Conservation (phyloP, 2,797 vertebrate species). For the Acanthornis magna region DNA sequence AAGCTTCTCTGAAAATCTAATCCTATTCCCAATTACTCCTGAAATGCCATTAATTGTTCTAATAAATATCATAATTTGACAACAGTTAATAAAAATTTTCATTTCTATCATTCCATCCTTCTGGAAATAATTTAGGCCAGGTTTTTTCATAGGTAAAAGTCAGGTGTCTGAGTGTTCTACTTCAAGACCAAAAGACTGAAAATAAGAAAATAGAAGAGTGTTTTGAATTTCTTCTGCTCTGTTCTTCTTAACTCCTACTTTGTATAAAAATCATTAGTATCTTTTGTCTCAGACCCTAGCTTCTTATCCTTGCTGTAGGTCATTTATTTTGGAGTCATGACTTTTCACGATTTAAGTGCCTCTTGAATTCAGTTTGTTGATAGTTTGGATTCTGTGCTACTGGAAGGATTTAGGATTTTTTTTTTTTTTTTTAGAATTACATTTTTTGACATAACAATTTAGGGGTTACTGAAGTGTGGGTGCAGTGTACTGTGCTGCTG, state of each 20-base stretch:
- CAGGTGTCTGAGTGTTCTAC: not conserved
- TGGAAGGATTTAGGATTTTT: not conserved
- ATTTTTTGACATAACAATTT: not conserved
- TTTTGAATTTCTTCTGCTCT: not conserved
- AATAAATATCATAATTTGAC: not conserved
- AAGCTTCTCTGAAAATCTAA: not conserved
- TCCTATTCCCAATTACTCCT: not conserved
- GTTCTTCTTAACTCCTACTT: not conserved
- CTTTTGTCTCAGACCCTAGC: not conserved
- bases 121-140: not conserved
- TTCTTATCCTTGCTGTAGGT: not conserved
- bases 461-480: not conserved
- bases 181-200: not conserved
- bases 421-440: not conserved
- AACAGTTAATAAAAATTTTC: not conserved
- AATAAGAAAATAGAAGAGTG: not conserved
- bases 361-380: not conserved
- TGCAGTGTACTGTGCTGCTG: not conserved
- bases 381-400: not conserved
- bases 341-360: not conserved
- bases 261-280: not conserved
- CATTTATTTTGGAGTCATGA: not conserved
- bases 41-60: not conserved
- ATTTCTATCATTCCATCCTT: not conserved
- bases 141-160: not conserved